Conservation (phyloP, 2,113 vertebrate species). For the Formicarius rufipectus region DNA sequence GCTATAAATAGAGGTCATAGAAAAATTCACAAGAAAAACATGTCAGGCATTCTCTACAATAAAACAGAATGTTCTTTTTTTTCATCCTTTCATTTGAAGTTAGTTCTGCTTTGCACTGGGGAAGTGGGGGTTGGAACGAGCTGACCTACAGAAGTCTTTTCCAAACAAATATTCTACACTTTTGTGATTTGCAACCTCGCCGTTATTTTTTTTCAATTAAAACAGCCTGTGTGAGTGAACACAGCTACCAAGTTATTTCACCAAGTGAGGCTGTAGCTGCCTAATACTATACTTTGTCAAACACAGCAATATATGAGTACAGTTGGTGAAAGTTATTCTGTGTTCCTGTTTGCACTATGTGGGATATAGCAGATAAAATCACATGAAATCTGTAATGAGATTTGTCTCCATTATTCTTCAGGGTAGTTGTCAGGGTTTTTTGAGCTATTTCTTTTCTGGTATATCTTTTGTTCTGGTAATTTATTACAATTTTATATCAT, state of each 20-base stretch:
- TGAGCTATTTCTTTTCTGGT: neutral
- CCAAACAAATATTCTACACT: neutral
- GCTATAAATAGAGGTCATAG: neutral
- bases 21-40: slow-evolving; percentile 3
- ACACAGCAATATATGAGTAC: neutral
- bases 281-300: slow-evolving; percentile 20
- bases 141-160: slow-evolving; percentile 31
- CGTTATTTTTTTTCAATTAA: slow-evolving; percentile 32
- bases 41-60: neutral
- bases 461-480: neutral
- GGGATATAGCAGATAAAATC: slow-evolving; percentile 11
- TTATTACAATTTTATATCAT: slow-evolving; percentile 15
- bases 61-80: neutral
- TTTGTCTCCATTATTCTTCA: slow-evolving; percentile 46
- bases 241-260: slow-evolving; percentile 6
- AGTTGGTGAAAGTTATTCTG: neutral
- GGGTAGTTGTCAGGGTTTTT: neutral
- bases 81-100: slow-evolving; percentile 7
- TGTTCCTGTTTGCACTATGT: neutral
- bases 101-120: neutral
- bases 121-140: neutral
- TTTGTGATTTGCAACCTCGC: slow-evolving; percentile 2
- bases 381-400: slow-evolving; percentile 27
- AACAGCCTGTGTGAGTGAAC: neutral
- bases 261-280: neutral